These are phyloP conservation scores for Hydractinia symbiolongicarpus DNA, from an alignment of 30 jellyfish, hydroid and myxozoan genomes.

Conservation along the genomic window DNA sequence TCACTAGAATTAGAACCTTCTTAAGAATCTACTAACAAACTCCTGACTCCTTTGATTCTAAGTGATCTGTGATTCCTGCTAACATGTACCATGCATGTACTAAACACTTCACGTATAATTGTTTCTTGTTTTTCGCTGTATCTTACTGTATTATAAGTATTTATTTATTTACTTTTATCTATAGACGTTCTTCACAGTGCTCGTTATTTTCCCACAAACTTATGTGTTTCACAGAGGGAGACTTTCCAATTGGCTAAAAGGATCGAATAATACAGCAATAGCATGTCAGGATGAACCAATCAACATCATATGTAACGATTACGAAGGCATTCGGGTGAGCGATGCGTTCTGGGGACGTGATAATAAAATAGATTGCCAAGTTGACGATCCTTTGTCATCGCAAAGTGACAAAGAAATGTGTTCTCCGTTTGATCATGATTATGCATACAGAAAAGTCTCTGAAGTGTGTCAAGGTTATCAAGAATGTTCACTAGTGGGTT, in stretches of 20 bases:
- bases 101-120: no score
- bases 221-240: background rate
- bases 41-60: no score
- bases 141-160: no score
- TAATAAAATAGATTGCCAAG: constrained; percentile 69
- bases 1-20: no score
- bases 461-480: constrained; percentile 73
- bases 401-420: constrained; percentile 76
- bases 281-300: constrained; percentile 86
- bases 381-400: constrained; percentile 47
- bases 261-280: constrained; percentile 37
- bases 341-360: constrained; percentile 98
- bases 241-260: constrained; percentile 69
- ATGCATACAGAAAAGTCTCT: constrained; percentile 67
- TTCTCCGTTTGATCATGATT: constrained; percentile 48
- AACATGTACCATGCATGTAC: no score
- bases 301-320: constrained; percentile 63
- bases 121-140: no score
- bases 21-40: no score
- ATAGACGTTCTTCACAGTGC: no score
- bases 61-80: no score
- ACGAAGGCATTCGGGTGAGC: constrained; percentile 77
- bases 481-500: constrained; percentile 57
- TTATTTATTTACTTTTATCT: no score
- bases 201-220: no score